A percentile compares a stretch with the other conserved stretches of the same genome.
Evolutionary conservation across 2,797 vertebrate species (phyloP).

Genomic region (Coregonus sp.): DNA sequence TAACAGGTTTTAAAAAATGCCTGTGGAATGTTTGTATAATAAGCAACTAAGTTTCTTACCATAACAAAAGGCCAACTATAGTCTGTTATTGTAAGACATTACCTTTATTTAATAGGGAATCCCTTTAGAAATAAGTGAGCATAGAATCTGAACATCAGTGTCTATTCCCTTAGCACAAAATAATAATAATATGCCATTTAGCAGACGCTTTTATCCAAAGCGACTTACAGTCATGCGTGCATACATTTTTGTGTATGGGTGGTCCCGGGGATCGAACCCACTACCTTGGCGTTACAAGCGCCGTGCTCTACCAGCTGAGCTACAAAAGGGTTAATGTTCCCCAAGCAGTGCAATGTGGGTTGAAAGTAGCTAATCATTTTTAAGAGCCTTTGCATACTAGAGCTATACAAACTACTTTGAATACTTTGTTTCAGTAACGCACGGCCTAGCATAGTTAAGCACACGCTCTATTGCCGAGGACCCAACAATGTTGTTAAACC

Average conservation of each 20-base stretch:
- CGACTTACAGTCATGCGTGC: too few species aligned
- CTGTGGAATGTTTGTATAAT: neutral
- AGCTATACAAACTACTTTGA: slow-evolving; percentile 58
- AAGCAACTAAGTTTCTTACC: neutral
- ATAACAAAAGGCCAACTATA: neutral
- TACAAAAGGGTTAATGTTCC: slow-evolving; percentile 47
- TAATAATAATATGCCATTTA: too few species aligned
- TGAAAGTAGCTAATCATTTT: slow-evolving; percentile 60
- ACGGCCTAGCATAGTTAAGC: slow-evolving; percentile 2
- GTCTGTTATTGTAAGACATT: too few species aligned
- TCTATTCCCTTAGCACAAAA: neutral
- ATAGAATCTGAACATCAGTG: neutral
- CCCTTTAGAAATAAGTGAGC: neutral
- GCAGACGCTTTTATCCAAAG: too few species aligned
- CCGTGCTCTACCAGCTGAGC: too few species aligned
- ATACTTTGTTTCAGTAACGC: slow-evolving; percentile 52
- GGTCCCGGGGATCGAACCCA: too few species aligned
- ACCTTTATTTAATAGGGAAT: too few species aligned
- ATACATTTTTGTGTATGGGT: too few species aligned
- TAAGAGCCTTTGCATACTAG: slow-evolving; percentile 64
- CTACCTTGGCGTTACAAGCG: too few species aligned
- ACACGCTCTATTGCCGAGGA: neutral
- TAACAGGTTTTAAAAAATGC: neutral
- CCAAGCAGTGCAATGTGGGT: slow-evolving; percentile 43
- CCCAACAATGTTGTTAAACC: neutral